Conservation (phyloP, 1,140 invertebrate species). For the Plutomurus gul region DNA sequence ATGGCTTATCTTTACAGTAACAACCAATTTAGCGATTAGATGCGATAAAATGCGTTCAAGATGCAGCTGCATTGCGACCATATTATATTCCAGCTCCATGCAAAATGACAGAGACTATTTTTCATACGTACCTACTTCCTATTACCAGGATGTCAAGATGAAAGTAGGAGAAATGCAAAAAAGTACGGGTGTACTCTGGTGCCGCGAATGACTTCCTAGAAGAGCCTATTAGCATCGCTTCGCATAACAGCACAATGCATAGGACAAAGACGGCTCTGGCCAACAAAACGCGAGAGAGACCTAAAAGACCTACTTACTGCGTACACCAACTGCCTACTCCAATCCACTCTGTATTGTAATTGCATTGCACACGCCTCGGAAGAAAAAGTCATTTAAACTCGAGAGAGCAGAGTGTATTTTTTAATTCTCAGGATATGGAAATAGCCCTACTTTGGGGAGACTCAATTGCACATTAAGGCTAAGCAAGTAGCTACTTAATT, state of each 20-base stretch:
- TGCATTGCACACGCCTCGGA: background rate
- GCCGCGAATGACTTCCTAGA: constrained; percentile 23
- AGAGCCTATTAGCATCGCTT: constrained; percentile 9
- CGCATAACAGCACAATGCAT: background rate
- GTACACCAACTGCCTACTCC: background rate
- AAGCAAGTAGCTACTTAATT: constrained; percentile 38
- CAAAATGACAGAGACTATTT: background rate
- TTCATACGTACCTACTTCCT: background rate
- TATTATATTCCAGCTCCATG: background rate
- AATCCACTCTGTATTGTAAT: background rate
- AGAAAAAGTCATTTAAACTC: constrained; percentile 35
- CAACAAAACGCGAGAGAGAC: background rate
- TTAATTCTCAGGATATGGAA: constrained; percentile 51
- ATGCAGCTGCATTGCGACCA: background rate
- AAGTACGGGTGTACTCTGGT: background rate
- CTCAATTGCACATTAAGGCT: constrained; percentile 45
- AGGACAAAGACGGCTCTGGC: background rate
- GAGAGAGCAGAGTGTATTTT: constrained; percentile 39
- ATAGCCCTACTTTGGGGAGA: constrained; percentile 34
- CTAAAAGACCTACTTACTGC: background rate
- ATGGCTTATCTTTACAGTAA: too few species aligned
- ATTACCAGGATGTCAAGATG: background rate
- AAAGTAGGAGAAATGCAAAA: constrained; percentile 9
- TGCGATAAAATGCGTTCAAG: constrained; percentile 13
- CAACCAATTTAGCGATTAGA: background rate